Evolutionary conservation across 1,140 invertebrate genomes (phyloP).

Genomic region (Manduca sexta): DNA sequence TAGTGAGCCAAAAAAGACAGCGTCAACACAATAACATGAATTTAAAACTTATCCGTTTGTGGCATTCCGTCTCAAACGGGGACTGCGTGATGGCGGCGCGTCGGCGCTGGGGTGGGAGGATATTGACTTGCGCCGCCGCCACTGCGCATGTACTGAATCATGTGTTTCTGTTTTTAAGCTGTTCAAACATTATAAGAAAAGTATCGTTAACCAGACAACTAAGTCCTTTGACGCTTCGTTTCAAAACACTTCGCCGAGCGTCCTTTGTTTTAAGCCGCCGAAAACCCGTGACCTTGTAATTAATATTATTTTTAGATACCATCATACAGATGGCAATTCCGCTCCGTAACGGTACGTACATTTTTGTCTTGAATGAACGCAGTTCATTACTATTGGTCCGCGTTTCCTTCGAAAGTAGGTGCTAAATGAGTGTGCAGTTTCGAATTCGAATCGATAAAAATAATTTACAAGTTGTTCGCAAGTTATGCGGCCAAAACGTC

Average conservation of each 20-base stretch:
- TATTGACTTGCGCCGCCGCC: constrained; percentile 63
- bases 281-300: no score
- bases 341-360: no score
- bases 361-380: no score
- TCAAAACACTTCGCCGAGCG: no score
- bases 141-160: constrained; percentile 64
- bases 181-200: constrained; percentile 41
- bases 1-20: no score
- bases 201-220: constrained; percentile 29
- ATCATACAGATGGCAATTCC: no score
- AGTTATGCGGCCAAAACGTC: constrained; percentile 9
- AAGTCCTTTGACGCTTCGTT: constrained; percentile 3
- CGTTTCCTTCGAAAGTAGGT: no score
- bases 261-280: no score
- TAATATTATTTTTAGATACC: no score
- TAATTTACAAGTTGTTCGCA: constrained; percentile 10
- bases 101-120: constrained; percentile 60
- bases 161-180: constrained; percentile 66
- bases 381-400: no score
- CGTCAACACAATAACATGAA: constrained; percentile 3
- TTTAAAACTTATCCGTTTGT: constrained; percentile 25
- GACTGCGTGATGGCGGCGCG: constrained; percentile 56
- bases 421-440: no score
- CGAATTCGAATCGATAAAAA: background rate
- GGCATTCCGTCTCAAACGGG: constrained; percentile 13